A percentile compares a stretch with the other conserved stretches of the same genome.
Conservation (phyloP, 2,113 vertebrate genomes). For the Sebastes schlegelii region DNA sequence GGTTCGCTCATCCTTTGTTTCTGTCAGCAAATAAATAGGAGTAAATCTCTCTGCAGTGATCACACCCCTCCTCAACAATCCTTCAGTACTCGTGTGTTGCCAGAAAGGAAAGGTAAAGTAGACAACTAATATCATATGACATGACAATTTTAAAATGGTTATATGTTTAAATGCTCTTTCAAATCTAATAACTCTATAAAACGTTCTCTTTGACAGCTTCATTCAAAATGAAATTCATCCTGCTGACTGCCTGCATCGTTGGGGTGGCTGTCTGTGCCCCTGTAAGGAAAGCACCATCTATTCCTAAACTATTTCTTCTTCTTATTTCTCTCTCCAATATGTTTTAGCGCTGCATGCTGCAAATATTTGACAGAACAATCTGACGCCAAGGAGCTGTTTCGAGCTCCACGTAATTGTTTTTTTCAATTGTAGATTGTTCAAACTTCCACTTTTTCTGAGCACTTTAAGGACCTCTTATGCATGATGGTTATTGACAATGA, state of each 20-base stretch:
- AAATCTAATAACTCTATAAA: neutral
- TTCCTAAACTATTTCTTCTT: neutral
- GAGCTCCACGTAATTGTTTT: neutral
- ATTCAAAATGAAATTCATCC: slow-evolving; percentile 71
- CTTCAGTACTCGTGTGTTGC: slow-evolving; percentile 25
- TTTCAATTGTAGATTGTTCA: neutral
- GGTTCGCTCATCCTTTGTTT: slow-evolving; percentile 50
- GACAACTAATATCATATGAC: neutral
- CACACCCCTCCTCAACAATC: slow-evolving; percentile 41
- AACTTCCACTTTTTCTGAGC: neutral
- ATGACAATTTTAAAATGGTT: neutral
- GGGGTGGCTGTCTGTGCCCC: slow-evolving; percentile 71
- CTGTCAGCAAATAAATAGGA: slow-evolving; percentile 75
- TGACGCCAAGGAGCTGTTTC: neutral
- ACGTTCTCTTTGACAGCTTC: slow-evolving; percentile 49
- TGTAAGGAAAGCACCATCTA: slow-evolving; percentile 50
- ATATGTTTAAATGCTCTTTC: neutral
- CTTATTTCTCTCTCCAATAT: neutral
- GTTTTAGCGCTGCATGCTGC: neutral
- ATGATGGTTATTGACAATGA: neutral
- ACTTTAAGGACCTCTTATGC: neutral
- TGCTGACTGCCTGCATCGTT: slow-evolving; percentile 68
- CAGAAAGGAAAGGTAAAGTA: slow-evolving; percentile 60
- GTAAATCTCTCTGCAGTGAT: slow-evolving; percentile 40
- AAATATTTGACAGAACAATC: neutral